These are phyloP conservation scores for Exocentrus adspersus DNA, from an alignment of 2,888 invertebrate species.

Conservation along the genomic window DNA sequence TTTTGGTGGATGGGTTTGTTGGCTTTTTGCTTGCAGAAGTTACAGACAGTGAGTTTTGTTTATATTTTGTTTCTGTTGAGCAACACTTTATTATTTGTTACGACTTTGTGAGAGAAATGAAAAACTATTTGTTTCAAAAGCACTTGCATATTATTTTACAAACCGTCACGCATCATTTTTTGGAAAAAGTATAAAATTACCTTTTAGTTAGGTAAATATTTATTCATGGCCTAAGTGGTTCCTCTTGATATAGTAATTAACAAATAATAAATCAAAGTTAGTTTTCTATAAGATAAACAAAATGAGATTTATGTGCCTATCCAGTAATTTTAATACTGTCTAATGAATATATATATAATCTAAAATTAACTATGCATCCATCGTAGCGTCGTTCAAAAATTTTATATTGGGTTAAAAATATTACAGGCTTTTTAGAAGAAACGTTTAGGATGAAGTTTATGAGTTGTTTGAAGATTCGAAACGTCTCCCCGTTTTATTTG, in stretches of 20 bases:
- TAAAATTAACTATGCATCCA: not conserved
- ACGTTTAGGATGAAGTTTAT: not conserved
- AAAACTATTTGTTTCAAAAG: too few species aligned
- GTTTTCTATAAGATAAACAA: not conserved
- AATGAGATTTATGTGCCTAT: slow-evolving; percentile 6
- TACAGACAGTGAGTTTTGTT: too few species aligned
- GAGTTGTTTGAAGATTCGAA: not conserved
- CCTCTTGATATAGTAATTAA: not conserved
- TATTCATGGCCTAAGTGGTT: not conserved
- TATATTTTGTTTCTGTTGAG: too few species aligned
- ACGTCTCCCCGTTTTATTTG: too few species aligned
- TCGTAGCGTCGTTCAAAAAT: not conserved
- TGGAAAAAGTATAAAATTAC: too few species aligned
- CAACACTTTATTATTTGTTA: too few species aligned
- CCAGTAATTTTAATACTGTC: slow-evolving; percentile 4
- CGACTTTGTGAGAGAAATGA: too few species aligned
- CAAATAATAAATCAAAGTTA: not conserved
- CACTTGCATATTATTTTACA: too few species aligned
- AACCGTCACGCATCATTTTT: too few species aligned
- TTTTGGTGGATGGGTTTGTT: too few species aligned
- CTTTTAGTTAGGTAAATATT: slow-evolving; percentile 11
- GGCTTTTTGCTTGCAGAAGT: too few species aligned
- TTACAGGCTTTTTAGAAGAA: too few species aligned
- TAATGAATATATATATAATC: not conserved
- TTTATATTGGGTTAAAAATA: not conserved